Evolutionary conservation across 2,113 vertebrate species (phyloP), one percentile per base, ranked within the genome.

Genomic region (Phyllostomus discolor): DNA sequence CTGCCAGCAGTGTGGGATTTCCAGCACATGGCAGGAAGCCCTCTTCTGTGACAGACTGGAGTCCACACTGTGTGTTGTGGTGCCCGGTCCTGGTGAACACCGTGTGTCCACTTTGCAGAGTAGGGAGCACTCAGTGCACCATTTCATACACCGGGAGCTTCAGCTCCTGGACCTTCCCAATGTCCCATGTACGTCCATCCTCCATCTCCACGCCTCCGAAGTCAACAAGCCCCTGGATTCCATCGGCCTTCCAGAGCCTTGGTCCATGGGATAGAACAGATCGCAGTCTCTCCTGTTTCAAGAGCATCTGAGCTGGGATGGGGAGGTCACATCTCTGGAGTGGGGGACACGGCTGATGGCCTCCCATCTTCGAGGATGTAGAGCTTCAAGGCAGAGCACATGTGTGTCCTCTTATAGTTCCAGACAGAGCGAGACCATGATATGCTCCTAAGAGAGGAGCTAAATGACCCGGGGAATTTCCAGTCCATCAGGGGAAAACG

Each of bases 261-360:
- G 8, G 11, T 79, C 11, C 50, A 6, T 28, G 9, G 16, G 2
- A 10, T 22, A 2, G 7, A 24, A 11, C 38, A 79, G 15, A 38
- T 1, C 11, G 15, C 14, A 4, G 0, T 14, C 2, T 72, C 14
- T 46, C 35, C n/a, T 17, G 6, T 54, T 41, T 59, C 2, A 24
- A 43, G 20, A 28, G 3, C 3, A 19, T 19, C 48, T 33, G 19
- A 24, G 9, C 12, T 4, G 1, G 2, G 22, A 52, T 75, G 7
- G 15, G 3, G 3, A 10, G 2, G 33, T 31, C 17, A 4, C 57
- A 10, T 10, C 1, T 50, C 8, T 5, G 22, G 57, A 0, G 14
- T 10, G 33, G 52, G 9, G 10, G 7, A 15, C n/a, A 8, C 2
- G 3, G 9, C 3, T 78, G 22, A 59, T 59, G 2, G 22, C 57